Evolutionary conservation across 1,140 invertebrate species (phyloP).

Genomic region (Solenopsis fugax): DNA sequence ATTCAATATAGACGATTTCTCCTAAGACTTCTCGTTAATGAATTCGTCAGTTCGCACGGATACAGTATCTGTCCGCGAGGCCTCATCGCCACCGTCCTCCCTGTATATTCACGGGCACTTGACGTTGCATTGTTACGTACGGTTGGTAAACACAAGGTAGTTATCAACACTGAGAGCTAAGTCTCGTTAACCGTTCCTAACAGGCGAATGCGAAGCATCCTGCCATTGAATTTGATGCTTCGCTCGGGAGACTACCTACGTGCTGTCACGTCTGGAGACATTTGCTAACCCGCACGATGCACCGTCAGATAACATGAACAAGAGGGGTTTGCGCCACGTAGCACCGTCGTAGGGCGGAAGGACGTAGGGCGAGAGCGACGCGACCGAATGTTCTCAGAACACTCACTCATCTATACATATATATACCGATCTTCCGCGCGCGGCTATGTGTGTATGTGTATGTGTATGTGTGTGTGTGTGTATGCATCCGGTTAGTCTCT

Average conservation of each 20-base stretch:
- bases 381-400: constrained; percentile 62
- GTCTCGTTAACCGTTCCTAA: constrained; percentile 78
- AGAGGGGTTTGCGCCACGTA: constrained; percentile 60
- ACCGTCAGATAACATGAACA: constrained; percentile 74
- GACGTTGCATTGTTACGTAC: constrained; percentile 71
- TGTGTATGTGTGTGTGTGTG: background rate
- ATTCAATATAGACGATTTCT: background rate
- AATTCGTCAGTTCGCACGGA: constrained; percentile 45
- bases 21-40: constrained; percentile 27
- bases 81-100: constrained; percentile 32
- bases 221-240: constrained; percentile 76
- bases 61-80: constrained; percentile 43
- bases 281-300: constrained; percentile 74
- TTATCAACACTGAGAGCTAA: constrained; percentile 74
- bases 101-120: constrained; percentile 52
- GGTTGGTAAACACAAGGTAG: constrained; percentile 74
- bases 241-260: constrained; percentile 72
- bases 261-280: constrained; percentile 74
- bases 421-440: constrained; percentile 49
- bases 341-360: constrained; percentile 59
- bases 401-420: constrained; percentile 49
- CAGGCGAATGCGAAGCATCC: constrained; percentile 75
- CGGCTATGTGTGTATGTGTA: background rate
- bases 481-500: constrained; percentile 37
- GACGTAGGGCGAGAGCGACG: constrained; percentile 53